A percentile compares a stretch with the other conserved stretches of the same genome.
These are phyloP conservation scores for Vulpes ferrilata DNA, from an alignment of 2,113 vertebrate genomes.

Conservation along the genomic window DNA sequence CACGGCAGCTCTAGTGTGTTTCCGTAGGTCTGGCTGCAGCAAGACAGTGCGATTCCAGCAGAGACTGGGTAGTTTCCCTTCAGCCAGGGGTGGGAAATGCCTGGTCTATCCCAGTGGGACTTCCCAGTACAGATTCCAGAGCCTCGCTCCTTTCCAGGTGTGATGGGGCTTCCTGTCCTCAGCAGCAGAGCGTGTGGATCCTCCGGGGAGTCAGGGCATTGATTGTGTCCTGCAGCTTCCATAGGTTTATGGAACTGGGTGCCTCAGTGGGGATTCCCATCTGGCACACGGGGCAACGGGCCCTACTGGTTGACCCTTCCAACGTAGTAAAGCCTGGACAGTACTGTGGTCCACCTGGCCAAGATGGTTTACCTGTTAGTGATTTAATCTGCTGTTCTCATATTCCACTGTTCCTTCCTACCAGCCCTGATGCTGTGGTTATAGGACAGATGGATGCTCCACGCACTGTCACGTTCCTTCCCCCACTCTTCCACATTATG, in stretches of 20 bases:
- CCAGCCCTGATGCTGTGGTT: background rate
- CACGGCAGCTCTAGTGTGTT: background rate
- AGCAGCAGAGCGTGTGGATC: background rate
- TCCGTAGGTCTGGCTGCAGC: background rate
- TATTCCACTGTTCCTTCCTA: background rate
- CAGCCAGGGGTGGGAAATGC: too few relatives aligned
- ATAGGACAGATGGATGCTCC: too few relatives aligned
- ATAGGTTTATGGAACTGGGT: background rate
- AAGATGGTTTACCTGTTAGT: background rate
- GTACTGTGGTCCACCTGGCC: background rate
- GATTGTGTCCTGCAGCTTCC: background rate
- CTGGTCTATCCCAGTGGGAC: background rate
- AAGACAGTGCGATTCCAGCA: background rate
- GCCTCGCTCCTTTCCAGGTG: background rate
- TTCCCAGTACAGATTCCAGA: background rate
- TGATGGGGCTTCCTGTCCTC: too few relatives aligned
- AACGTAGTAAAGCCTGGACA: background rate
- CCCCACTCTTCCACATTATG: background rate
- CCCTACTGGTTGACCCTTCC: background rate
- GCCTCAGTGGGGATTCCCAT: background rate
- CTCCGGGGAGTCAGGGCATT: background rate
- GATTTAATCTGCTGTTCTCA: background rate
- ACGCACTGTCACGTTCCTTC: background rate
- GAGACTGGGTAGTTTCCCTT: background rate
- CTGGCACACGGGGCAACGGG: background rate